Base-by-base conservation (phyloP, 2,797 vertebrate species). In the Lacerta bilineata region DNA sequence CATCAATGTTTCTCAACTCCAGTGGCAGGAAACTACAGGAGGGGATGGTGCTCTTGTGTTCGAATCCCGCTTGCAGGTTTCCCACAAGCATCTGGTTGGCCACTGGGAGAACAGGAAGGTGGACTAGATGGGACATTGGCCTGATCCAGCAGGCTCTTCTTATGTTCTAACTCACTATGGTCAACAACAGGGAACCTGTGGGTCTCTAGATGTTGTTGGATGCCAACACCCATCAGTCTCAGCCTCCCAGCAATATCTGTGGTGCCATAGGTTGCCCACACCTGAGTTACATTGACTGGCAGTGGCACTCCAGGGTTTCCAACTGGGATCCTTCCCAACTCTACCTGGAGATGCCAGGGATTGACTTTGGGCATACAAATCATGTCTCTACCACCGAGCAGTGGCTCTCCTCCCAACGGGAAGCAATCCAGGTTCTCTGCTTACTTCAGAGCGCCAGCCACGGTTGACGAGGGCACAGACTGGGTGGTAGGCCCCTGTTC, bases 391-490 rank as follows among this genome's bases (percentile, higher is more conserved):
- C 50, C 20, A 4, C 29, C 55, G 39, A 74, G 6, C 50, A 15
- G 29, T 36, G 46, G 46, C 36, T 36, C 25, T 71, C 9, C 39
- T 46, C 41, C 55, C 71, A 75, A 6, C 3, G 23, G 64, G 69
- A 61, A 84, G 27, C 8, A 13, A 1, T 20, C 2, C 5, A 1
- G 23, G 2, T 4, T 39, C 2, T 68, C 33, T 23, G 27, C 66
- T 87, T 76, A 98, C 98, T 97, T 98, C 97, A 41, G 98, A 97
- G 95, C 94, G 97, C 98, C 98, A 98, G 92, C 98, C 98, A 88
- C 98, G 92, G 95, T 98, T 98, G 95, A 98, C 96, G 87, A 98
- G 98, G 11, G 97, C 97, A 92, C 98, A 98, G 93, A 98, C 97
- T 27, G 98, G 98, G 43, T 96, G 97, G 95, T 98, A 98, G 46